Conservation (phyloP, 2,797 vertebrate species). For the Brachymystax lenok region DNA sequence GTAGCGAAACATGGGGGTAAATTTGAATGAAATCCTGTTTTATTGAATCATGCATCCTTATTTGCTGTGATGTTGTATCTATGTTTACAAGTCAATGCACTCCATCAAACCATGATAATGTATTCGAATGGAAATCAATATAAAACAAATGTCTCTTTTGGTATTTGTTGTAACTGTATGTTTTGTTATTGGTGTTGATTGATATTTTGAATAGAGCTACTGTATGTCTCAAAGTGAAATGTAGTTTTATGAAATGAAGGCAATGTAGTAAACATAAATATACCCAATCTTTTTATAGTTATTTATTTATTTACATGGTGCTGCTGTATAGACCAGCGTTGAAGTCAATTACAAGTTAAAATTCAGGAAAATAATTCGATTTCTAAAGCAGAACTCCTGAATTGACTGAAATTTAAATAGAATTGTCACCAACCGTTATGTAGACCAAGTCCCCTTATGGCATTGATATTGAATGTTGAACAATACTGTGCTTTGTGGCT, state of each 20-base stretch:
- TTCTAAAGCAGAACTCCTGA: background rate
- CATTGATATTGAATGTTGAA: background rate
- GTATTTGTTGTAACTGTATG: slow-evolving; percentile 45
- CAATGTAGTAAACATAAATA: background rate
- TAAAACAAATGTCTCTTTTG: slow-evolving; percentile 35
- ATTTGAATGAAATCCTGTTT: background rate
- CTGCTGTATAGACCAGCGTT: background rate
- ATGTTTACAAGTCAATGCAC: slow-evolving; percentile 39
- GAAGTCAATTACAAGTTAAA: background rate
- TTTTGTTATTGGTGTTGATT: slow-evolving; percentile 41
- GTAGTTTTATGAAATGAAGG: slow-evolving; percentile 25
- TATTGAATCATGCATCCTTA: background rate
- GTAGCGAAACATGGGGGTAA: background rate
- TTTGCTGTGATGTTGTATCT: background rate
- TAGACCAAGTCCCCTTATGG: background rate
- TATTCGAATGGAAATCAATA: slow-evolving; percentile 46
- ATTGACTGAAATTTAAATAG: background rate
- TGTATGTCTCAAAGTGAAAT: slow-evolving; percentile 49
- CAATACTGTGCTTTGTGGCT: background rate
- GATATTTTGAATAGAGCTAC: slow-evolving; percentile 60
- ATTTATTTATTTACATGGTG: background rate
- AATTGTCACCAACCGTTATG: background rate
- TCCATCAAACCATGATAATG: slow-evolving; percentile 50
- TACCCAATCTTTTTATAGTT: background rate
- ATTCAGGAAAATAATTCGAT: background rate